Conservation (phyloP, 2,888 invertebrate species). For the Nomada goodeniana region DNA sequence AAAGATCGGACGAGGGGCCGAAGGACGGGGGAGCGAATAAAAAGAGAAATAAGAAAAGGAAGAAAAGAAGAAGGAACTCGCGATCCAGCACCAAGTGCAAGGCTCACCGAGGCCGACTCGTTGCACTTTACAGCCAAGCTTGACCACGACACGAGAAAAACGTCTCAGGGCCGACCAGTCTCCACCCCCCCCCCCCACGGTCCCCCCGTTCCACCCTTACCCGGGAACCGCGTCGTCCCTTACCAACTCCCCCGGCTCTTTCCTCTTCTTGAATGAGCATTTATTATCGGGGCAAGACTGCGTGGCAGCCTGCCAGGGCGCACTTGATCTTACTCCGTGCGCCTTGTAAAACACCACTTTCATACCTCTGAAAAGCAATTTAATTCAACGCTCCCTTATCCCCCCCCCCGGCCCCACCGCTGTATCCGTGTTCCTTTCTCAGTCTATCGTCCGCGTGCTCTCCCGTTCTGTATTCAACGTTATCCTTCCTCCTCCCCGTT, state of each 20-base stretch:
- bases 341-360: constrained; percentile 74
- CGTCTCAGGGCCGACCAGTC: constrained; percentile 73
- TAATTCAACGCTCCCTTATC: constrained; percentile 69
- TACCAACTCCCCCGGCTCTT: constrained; percentile 47
- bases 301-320: constrained; percentile 73
- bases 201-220: constrained; percentile 33
- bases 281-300: constrained; percentile 73
- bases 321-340: constrained; percentile 74
- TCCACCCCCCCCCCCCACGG: constrained; percentile 38
- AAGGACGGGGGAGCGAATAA: constrained; percentile 6
- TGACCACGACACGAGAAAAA: constrained; percentile 73
- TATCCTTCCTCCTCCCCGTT: neutral
- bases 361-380: constrained; percentile 75
- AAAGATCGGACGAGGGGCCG: neutral
- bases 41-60: constrained; percentile 4
- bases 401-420: neutral
- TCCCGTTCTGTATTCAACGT: neutral
- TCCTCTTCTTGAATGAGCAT: constrained; percentile 74
- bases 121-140: constrained; percentile 73
- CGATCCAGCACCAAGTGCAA: constrained; percentile 63
- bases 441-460: neutral
- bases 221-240: constrained; percentile 53
- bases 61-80: constrained; percentile 42
- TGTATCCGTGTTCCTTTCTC: constrained; percentile 13
- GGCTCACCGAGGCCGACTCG: constrained; percentile 73